phyloP scores from a whole-genome alignment of 2,113 vertebrate genomes.

The Otis tarda region DNA sequence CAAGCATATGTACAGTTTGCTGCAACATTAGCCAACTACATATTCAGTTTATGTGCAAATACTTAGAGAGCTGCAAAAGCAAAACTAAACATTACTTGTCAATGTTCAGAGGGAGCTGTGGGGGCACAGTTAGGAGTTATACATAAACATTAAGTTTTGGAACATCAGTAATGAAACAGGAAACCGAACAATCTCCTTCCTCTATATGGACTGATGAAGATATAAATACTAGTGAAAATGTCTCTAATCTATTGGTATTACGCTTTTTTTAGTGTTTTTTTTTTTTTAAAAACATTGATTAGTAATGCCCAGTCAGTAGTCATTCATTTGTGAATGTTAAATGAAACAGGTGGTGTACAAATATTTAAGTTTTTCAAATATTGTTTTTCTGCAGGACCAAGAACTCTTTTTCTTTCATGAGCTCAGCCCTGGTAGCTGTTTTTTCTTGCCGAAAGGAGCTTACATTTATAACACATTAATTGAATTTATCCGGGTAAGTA shows the following conservation, averaged over 20 bases:
- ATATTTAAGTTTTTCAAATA: slow-evolving; percentile 80
- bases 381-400: slow-evolving; percentile 84
- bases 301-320: not conserved
- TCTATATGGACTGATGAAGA: not conserved
- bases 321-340: not conserved
- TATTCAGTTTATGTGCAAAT: not conserved
- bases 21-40: not conserved
- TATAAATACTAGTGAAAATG: not conserved
- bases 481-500: slow-evolving; percentile 91
- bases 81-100: not conserved
- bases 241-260: not conserved
- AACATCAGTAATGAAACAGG: not conserved
- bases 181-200: not conserved
- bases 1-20: not conserved
- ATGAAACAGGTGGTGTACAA: not conserved
- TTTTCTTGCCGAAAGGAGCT: slow-evolving; percentile 95
- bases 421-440: slow-evolving; percentile 96
- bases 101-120: not conserved
- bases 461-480: slow-evolving; percentile 93
- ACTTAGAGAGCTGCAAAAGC: not conserved
- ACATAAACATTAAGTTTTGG: not conserved
- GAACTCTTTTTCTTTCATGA: slow-evolving; percentile 99
- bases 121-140: not conserved
- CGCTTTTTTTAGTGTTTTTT: not conserved
- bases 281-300: not conserved